Conservation (phyloP, 64 coral and sea anemone genomes). For the Hydrozoanthus tunicans region DNA sequence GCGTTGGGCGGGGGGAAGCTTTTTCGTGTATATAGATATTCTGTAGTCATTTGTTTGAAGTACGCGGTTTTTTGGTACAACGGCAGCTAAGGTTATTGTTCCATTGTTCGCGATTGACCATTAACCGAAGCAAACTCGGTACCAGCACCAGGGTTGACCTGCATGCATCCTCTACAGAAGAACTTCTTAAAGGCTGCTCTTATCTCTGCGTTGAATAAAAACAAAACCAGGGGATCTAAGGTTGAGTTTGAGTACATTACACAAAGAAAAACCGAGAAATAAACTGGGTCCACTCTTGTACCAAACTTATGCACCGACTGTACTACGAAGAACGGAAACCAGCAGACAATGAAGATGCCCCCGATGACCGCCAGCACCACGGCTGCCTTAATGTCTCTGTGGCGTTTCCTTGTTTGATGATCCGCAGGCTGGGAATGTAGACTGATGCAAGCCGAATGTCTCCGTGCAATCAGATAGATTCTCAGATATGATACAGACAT, state of each 20-base stretch:
- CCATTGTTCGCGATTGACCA: slow-evolving; percentile 3
- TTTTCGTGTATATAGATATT: neutral
- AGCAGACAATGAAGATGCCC: slow-evolving; percentile 91
- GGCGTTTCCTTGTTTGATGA: slow-evolving; percentile 61
- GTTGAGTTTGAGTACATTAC: slow-evolving; percentile 96
- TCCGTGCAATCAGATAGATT: slow-evolving; percentile 86
- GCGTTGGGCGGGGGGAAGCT: no score
- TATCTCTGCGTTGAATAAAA: slow-evolving; percentile 91
- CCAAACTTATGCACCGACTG: slow-evolving; percentile 95
- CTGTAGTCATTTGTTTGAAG: neutral
- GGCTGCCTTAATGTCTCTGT: slow-evolving; percentile 87
- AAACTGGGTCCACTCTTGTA: slow-evolving; percentile 71
- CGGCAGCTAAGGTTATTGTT: neutral
- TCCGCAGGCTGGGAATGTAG: neutral
- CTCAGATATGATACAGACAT: slow-evolving; percentile 87
- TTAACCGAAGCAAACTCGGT: slow-evolving; percentile 32
- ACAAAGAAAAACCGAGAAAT: slow-evolving; percentile 90
- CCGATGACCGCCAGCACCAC: slow-evolving; percentile 88
- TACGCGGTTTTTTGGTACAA: neutral
- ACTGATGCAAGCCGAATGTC: slow-evolving; percentile 66
- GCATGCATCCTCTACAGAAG: slow-evolving; percentile 59
- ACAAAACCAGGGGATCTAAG: slow-evolving; percentile 74
- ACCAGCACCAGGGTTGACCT: neutral
- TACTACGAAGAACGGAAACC: slow-evolving; percentile 95
- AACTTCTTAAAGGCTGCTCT: slow-evolving; percentile 71